Conservation (phyloP, 2,888 invertebrate species). For the Sarcophaga subvicina region DNA sequence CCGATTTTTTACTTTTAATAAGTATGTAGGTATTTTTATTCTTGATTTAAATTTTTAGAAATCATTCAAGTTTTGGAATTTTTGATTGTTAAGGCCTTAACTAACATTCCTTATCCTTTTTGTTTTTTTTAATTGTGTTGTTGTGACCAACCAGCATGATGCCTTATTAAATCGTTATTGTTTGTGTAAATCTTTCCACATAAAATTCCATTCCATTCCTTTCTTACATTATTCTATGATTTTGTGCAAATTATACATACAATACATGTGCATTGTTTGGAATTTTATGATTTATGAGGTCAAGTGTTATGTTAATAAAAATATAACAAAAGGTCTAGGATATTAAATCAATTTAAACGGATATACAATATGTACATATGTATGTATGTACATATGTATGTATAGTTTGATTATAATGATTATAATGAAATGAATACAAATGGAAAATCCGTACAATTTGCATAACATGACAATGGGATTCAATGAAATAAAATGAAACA, state of each 20-base stretch:
- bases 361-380: slow-evolving; percentile 38
- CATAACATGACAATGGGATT: slow-evolving; percentile 42
- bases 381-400: slow-evolving; percentile 9
- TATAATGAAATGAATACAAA: slow-evolving; percentile 35
- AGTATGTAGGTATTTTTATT: too few relatives aligned
- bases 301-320: slow-evolving; percentile 75
- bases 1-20: too few relatives aligned
- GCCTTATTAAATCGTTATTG: not conserved
- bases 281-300: slow-evolving; percentile 69
- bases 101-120: not conserved
- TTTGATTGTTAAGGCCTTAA: not conserved
- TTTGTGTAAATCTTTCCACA: not conserved
- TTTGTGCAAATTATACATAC: not conserved
- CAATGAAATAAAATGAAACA: slow-evolving; percentile 35
- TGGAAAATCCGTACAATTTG: slow-evolving; percentile 15
- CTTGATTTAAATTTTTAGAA: too few relatives aligned
- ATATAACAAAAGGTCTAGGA: slow-evolving; percentile 70
- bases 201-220: slow-evolving; percentile 67
- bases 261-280: slow-evolving; percentile 48
- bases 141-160: not conserved
- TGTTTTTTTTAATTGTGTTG: not conserved
- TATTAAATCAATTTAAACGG: slow-evolving; percentile 79
- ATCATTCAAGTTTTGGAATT: too few relatives aligned
- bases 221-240: slow-evolving; percentile 13
- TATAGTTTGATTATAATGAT: slow-evolving; percentile 68